Base-by-base conservation (phyloP, 2,888 invertebrate genomes). In the Caenorhabditis macrosperma region DNA sequence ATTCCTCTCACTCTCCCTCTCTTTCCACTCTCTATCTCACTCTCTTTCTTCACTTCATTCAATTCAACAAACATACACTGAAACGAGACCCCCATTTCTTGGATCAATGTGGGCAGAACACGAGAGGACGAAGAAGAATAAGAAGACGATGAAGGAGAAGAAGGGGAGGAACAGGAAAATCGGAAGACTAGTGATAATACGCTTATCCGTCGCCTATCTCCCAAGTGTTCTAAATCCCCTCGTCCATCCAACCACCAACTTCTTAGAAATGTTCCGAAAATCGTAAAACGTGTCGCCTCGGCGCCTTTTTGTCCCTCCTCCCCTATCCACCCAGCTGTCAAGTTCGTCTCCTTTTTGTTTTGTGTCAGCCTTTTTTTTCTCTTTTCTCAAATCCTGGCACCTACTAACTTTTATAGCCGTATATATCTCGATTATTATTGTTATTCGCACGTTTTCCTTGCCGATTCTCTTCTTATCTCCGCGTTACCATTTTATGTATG, bases 291-390 rank as follows among this genome's bases (percentile, higher is more conserved):
- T 46, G 60, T 60, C 44, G 44, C 20, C 17, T 26, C 52, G 35
- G 38, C 35, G 35, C 28, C 26, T 22, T 66, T 54, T 66, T 54
- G 12, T 22, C 48, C 38, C 12, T 17, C 24, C 20, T 48, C 1
- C 24, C 41, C 26, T n/a, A 28, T n/a, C 28, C 61, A 35, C 38
- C 38, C 69, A 69, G 69, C 69, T 69, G 69, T 60, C 60, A 59
- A 57, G 44, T 68, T 68, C 48, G 33, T 57, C 33, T 20, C 30
- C 12, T 30, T 22, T 26, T 7, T 54, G 10, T 44, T n/a, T 55
- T 38, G 35, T 54, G 52, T 35, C 50, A 54, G 24, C 41, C 50
- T 17, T 17, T 33, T 30, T 17, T 38, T 28, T 2, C 9, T 46
- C 1, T 30, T 22, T 30, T 28, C 41, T 60, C 12, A 22, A 10